Evolutionary conservation across 2,797 vertebrate genomes (phyloP).

Genomic region (Schizopygopsis pylzovi): DNA sequence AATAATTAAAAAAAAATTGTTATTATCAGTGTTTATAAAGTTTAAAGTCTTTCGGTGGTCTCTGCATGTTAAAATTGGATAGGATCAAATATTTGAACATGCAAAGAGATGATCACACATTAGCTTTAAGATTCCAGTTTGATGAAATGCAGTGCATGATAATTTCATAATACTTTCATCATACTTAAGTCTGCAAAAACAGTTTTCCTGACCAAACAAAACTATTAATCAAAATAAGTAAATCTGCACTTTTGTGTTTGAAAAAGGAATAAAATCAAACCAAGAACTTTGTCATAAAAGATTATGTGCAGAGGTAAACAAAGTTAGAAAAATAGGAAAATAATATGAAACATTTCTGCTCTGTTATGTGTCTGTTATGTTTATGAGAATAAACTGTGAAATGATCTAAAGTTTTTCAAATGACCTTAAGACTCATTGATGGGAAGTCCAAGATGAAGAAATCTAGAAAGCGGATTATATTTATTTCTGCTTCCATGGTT

Average conservation of each 20-base stretch:
- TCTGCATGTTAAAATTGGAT: not conserved
- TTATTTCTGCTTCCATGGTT: not conserved
- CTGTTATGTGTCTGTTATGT: not conserved
- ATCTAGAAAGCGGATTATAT: not conserved
- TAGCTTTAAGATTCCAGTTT: not conserved
- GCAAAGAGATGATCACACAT: not conserved
- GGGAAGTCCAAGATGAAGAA: slow-evolving; percentile 7
- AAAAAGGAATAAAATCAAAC: not conserved
- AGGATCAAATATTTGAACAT: not conserved
- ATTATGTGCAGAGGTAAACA: not conserved
- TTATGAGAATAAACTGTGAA: not conserved
- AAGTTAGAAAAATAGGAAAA: not conserved
- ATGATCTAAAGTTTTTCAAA: not conserved
- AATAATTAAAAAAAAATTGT: not conserved
- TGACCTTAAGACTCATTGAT: not conserved
- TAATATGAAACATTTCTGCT: not conserved
- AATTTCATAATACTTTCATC: not conserved
- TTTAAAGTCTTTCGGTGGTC: not conserved
- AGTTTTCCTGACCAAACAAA: not conserved
- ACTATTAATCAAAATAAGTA: not conserved
- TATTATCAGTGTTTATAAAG: not conserved
- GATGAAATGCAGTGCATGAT: not conserved
- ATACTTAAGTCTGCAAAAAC: not conserved
- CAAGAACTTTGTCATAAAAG: not conserved
- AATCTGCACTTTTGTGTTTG: not conserved